phyloP scores from a whole-genome alignment of 2,888 invertebrate species.

The Melieria crassipennis region DNA sequence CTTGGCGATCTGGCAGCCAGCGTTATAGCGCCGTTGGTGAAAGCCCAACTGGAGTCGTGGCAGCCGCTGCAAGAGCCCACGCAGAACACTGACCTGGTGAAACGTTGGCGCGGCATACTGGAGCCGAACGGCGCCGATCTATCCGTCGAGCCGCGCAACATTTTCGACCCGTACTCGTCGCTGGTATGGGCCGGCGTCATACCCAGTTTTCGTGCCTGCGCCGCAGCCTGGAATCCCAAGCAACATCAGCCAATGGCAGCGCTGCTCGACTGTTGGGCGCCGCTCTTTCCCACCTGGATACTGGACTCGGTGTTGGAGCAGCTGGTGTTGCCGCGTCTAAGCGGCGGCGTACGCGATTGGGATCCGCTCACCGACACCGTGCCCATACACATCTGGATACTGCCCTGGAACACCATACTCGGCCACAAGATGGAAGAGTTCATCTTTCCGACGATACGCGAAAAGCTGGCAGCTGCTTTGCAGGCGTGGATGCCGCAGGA shows the following conservation, averaged over 20 bases:
- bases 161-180: conserved; percentile 78
- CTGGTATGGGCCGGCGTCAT: conserved; percentile 90
- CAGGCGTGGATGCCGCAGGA: conserved; percentile 97
- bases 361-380: conserved; percentile 94
- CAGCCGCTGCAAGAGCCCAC: conserved; percentile 78
- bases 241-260: conserved; percentile 80
- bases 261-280: conserved; percentile 83
- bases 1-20: conserved; percentile 85
- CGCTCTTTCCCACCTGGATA: conserved; percentile 84
- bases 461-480: conserved; percentile 89
- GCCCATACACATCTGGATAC: conserved; percentile 96
- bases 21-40: conserved; percentile 84
- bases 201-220: conserved; percentile 78
- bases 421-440: conserved; percentile 69
- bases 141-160: conserved; percentile 57
- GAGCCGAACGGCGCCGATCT: conserved; percentile 42
- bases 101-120: conserved; percentile 77
- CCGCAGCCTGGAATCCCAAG: conserved; percentile 82
- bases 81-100: conserved; percentile 72
- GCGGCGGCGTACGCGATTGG: conserved; percentile 86
- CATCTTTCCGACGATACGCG: conserved; percentile 90
- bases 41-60: conserved; percentile 80
- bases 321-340: conserved; percentile 79
- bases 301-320: conserved; percentile 84
- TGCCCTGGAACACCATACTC: conserved; percentile 93